These are phyloP conservation scores for Dendroctonus valens DNA, from an alignment of 1,140 invertebrate species.

Conservation along the genomic window DNA sequence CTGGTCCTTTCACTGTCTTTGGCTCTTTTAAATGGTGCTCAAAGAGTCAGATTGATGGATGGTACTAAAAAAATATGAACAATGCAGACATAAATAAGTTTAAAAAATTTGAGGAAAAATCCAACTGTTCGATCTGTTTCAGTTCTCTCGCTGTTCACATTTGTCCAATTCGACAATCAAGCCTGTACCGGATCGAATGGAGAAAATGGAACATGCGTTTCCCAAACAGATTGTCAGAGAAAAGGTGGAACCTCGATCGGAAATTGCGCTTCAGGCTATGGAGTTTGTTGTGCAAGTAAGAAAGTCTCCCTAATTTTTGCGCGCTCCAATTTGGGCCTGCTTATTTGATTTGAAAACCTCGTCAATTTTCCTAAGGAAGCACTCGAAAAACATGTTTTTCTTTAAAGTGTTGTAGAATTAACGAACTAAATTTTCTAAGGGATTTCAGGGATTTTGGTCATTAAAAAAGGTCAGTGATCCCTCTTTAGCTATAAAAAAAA, in stretches of 20 bases:
- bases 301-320: constrained; percentile 20
- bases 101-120: too few relatives aligned
- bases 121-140: constrained; percentile 10
- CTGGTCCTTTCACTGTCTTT: not conserved
- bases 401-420: not conserved
- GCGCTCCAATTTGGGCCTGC: not conserved
- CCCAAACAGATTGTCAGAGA: constrained; percentile 63
- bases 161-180: constrained; percentile 70
- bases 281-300: constrained; percentile 74
- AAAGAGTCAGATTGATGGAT: not conserved
- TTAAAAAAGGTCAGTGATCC: not conserved
- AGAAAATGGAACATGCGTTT: constrained; percentile 75
- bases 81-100: too few relatives aligned
- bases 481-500: not conserved
- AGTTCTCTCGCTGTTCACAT: constrained; percentile 58
- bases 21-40: not conserved
- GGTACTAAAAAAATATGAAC: too few relatives aligned
- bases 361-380: not conserved
- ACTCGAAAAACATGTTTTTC: not conserved
- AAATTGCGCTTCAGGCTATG: constrained; percentile 73
- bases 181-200: constrained; percentile 66
- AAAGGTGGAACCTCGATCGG: constrained; percentile 69
- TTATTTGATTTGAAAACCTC: not conserved
- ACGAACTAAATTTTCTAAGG: not conserved
- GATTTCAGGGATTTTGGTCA: not conserved